Conservation (phyloP, 92 coral and sea anemone genomes). For the Epizoanthus fatuus region DNA sequence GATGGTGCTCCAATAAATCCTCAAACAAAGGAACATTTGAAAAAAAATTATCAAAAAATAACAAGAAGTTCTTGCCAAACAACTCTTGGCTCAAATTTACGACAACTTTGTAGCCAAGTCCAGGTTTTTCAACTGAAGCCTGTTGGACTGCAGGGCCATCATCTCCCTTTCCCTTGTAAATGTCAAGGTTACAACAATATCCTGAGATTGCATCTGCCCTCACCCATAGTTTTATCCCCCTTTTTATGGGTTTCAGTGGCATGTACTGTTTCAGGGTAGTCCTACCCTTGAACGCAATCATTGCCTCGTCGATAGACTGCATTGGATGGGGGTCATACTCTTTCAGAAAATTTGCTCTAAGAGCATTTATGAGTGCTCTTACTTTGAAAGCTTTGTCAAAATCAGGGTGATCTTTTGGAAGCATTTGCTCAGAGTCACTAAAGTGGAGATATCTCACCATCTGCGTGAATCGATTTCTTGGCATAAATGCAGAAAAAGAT, state of each 20-base stretch:
- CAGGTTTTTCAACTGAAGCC: conserved; percentile 7
- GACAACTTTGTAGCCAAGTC: background rate
- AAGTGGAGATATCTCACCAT: conserved; percentile 36
- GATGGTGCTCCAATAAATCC: no score
- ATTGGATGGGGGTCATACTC: conserved; percentile 38
- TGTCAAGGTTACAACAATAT: conserved; percentile 12
- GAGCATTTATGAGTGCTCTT: conserved; percentile 24
- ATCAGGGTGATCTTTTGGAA: conserved; percentile 14
- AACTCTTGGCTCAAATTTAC: background rate
- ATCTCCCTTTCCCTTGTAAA: background rate
- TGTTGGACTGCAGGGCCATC: conserved; percentile 14
- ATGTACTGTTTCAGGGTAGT: conserved; percentile 6
- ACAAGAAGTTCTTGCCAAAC: no score
- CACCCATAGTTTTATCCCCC: background rate
- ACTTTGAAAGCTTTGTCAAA: conserved; percentile 47
- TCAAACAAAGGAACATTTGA: no score
- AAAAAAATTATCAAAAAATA: no score
- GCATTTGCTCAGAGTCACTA: conserved; percentile 24
- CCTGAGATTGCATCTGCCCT: background rate
- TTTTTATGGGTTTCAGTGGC: conserved; percentile 3
- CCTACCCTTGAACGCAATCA: conserved; percentile 21
- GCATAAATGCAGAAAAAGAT: conserved; percentile 39
- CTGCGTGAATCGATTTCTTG: conserved; percentile 41
- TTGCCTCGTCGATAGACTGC: conserved; percentile 44
- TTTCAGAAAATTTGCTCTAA: conserved; percentile 16